Base-by-base conservation (phyloP, 2,797 vertebrate genomes). In the Anolis apletophallus region DNA sequence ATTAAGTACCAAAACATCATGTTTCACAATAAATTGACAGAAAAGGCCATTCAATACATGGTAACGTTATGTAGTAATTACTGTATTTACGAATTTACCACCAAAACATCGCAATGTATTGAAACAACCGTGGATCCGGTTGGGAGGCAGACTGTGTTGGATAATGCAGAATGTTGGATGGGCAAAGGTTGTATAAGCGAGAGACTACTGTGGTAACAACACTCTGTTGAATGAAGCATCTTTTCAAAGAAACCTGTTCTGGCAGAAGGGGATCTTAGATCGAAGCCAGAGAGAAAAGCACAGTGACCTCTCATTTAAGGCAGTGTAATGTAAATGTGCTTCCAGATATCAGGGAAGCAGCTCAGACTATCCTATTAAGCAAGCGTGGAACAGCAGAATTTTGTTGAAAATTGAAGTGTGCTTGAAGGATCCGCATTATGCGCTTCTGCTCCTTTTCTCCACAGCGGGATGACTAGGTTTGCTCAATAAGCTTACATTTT, bases 241-340 rank as follows among this genome's bases (percentile, higher is more conserved):
- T 61, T 61, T 83, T 78, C 23, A 83, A 72, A 87, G 4, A 59
- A 50, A 16, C 55, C 55, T 79, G 23, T 83, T 72, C 16, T 52
- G 55, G 23, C 54, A 83, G 54, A 87, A 55, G 54, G 61, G 10
- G 26, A 64, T 72, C 23, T 78, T 78, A 83, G 23, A 50, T 61
- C 36, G 54, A 52, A 79, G 67, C 34, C 32, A 71, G 52, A 77
- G 57, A 46, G 17, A 50, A 75, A 69, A 78, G 23, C 77, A 52
- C 5, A 69, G 3, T 59, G 67, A 59, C 40, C 67, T 78, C n/a
- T 21, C 12, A 34, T 76, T 55, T 50, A 57, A 79, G 46, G 26
- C 32, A 40, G n/a, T 73, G 26, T n/a, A 57, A n/a, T 26, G 50
- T 76, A 68, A 71, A 59, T 72, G 64, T 59, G 2, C 29, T 77